Percentiles rank a stretch among this genome's conserved stretches.
These are phyloP conservation scores for Oreamnos americanus DNA, from an alignment of 2,113 vertebrate genomes.

Conservation along the genomic window DNA sequence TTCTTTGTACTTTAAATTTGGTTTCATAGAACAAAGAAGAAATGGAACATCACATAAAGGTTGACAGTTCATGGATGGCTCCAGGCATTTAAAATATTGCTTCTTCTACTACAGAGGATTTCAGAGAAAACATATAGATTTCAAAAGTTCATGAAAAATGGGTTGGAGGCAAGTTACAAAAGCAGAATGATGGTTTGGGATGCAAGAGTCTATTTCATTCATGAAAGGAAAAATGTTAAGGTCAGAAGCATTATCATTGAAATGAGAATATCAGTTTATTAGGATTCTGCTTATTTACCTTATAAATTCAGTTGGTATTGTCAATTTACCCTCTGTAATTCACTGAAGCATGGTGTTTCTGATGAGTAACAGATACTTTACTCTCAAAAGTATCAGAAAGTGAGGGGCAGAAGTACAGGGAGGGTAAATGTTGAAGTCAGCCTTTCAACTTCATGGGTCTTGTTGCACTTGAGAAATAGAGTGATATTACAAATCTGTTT, in stretches of 20 bases:
- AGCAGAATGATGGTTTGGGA: neutral
- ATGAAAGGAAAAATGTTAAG: neutral
- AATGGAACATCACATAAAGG: neutral
- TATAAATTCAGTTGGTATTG: neutral
- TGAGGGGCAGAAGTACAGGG: neutral
- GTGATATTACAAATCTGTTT: neutral
- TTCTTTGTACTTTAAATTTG: conserved; percentile 55
- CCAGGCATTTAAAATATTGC: neutral
- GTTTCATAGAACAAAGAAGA: conserved; percentile 14
- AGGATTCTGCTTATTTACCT: neutral
- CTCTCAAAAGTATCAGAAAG: neutral
- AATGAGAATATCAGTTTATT: neutral
- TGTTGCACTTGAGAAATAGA: neutral
- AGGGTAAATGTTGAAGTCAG: neutral
- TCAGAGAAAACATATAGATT: neutral
- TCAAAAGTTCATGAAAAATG: neutral
- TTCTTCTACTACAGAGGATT: neutral
- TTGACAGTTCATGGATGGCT: neutral
- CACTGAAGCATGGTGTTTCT: neutral
- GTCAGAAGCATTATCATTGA: neutral
- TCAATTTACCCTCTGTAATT: neutral
- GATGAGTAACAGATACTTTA: neutral
- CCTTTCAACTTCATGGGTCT: neutral
- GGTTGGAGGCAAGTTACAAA: neutral
- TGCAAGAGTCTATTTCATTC: neutral